Evolutionary conservation across 2,113 vertebrate genomes (phyloP).

Genomic region (Paralichthys olivaceus): DNA sequence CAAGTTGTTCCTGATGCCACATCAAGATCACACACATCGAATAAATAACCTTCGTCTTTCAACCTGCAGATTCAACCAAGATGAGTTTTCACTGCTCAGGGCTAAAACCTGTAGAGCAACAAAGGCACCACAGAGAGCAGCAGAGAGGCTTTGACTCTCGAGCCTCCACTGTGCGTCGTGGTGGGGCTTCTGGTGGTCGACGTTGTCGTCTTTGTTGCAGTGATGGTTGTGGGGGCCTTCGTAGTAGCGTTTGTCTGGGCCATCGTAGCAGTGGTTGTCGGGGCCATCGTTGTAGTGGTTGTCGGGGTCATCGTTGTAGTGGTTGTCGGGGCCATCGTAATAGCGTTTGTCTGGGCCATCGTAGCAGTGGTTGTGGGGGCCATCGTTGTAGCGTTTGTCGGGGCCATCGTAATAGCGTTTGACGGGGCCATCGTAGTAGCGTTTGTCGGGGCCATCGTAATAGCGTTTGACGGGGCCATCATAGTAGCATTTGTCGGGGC

Average conservation of each 20-base stretch:
- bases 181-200: neutral
- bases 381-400: accelerated
- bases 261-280: no score
- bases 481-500: no score
- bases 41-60: neutral
- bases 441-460: no score
- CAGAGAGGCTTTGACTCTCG: constrained; percentile 21
- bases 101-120: neutral
- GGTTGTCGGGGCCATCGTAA: no score
- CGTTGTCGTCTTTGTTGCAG: neutral
- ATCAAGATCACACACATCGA: neutral
- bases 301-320: no score
- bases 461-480: no score
- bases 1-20: neutral
- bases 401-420: neutral
- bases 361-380: neutral
- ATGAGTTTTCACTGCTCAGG: neutral
- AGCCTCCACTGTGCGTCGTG: neutral
- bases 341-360: accelerated
- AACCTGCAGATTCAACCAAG: neutral
- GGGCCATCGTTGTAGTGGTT: neutral
- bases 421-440: no score
- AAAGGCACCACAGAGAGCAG: constrained; percentile 19
- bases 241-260: no score
- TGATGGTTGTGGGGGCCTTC: neutral